Evolutionary conservation across 53 echinoderm and acorn worm species (phyloP).

Genomic region (Mesocentrotus franciscanus): DNA sequence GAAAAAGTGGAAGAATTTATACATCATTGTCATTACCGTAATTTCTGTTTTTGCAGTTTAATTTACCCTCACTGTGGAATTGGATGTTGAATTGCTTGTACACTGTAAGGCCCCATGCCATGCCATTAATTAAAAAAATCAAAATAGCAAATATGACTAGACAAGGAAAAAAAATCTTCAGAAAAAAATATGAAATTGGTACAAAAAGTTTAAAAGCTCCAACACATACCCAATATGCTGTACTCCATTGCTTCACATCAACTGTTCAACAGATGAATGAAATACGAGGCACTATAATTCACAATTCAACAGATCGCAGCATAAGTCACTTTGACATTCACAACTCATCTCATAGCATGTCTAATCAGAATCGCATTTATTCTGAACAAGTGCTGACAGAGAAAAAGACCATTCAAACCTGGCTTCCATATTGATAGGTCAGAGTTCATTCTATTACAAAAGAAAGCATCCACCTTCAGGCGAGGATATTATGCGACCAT

Average conservation of each 20-base stretch:
- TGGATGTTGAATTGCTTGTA: too few species aligned
- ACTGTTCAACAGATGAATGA: neutral
- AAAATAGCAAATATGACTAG: too few species aligned
- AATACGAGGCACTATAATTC: neutral
- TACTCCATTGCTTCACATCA: conserved; percentile 32
- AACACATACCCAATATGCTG: conserved; percentile 42
- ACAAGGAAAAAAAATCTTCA: neutral
- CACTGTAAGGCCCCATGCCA: too few species aligned
- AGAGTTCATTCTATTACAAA: neutral
- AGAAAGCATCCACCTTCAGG: neutral
- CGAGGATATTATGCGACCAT: neutral
- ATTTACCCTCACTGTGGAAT: too few species aligned
- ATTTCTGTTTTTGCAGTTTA: too few species aligned
- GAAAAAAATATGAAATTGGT: neutral
- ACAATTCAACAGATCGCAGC: conserved; percentile 13
- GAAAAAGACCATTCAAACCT: neutral
- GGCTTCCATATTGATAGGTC: conserved; percentile 1
- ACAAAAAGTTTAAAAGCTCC: neutral
- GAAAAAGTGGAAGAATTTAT: too few species aligned
- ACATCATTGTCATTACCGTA: too few species aligned
- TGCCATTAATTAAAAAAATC: too few species aligned
- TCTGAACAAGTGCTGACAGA: neutral
- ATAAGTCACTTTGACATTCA: neutral
- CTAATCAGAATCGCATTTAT: neutral
- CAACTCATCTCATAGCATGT: neutral